These are phyloP conservation scores for Pitta sordida DNA, from an alignment of 2,113 vertebrate species.

Conservation along the genomic window DNA sequence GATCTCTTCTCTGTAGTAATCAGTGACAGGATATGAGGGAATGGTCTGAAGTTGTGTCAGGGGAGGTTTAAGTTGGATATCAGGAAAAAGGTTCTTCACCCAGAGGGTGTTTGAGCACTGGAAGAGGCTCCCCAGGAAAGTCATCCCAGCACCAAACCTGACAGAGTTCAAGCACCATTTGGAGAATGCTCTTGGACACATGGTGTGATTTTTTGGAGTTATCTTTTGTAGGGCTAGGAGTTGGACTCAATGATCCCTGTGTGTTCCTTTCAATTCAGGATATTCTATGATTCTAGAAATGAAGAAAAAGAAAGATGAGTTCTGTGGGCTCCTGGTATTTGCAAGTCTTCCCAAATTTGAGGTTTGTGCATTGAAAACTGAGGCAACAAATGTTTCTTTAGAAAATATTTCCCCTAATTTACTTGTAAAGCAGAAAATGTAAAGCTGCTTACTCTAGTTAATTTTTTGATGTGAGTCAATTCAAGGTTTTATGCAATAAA, in stretches of 20 bases:
- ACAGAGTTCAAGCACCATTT: rapidly evolving
- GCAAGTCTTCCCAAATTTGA: not conserved
- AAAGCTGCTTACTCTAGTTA: not conserved
- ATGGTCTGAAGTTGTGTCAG: not conserved
- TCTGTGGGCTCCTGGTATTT: not conserved
- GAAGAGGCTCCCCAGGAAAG: not conserved
- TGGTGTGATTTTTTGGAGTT: not conserved
- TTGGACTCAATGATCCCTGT: not conserved
- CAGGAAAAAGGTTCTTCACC: not conserved
- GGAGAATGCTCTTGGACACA: not conserved
- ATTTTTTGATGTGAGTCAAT: not conserved
- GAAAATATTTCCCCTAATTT: not conserved
- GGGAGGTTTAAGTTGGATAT: not conserved
- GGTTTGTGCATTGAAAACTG: not conserved
- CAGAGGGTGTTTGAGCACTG: not conserved
- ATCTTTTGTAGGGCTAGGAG: not conserved
- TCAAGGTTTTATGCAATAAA: not conserved
- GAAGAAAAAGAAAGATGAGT: not conserved
- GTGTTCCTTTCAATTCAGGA: not conserved
- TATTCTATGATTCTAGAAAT: not conserved
- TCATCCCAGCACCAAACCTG: rapidly evolving
- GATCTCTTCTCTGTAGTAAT: not conserved
- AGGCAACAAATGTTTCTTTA: not conserved
- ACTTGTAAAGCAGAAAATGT: not conserved
- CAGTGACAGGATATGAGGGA: rapidly evolving